Evolutionary conservation across 2,113 vertebrate species (phyloP).

Genomic region (Stomatorhinus ivindoensis): DNA sequence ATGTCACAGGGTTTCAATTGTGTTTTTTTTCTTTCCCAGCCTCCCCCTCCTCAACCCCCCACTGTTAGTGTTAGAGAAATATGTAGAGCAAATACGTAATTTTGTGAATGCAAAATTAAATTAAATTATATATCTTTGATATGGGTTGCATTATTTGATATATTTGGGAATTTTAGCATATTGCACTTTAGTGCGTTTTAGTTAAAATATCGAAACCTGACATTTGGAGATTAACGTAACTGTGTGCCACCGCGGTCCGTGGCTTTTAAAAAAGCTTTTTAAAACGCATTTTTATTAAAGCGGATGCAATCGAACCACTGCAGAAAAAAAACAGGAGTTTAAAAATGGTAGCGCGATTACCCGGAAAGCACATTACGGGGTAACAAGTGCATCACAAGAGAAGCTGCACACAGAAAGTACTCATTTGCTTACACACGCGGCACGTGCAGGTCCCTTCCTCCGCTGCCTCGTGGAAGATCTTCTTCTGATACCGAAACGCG

Average conservation of each 20-base stretch:
- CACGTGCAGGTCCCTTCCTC: slow-evolving; percentile 21
- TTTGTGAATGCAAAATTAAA: slow-evolving; percentile 27
- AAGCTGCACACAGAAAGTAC: slow-evolving; percentile 15
- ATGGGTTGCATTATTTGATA: background rate
- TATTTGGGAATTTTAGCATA: background rate
- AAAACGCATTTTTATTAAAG: background rate
- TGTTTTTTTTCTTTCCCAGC: slow-evolving; percentile 30
- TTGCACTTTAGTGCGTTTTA: background rate
- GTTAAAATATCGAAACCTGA: background rate
- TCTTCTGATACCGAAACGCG: slow-evolving; percentile 19
- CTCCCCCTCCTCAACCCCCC: slow-evolving; percentile 31
- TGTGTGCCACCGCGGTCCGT: background rate
- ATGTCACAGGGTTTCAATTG: slow-evolving; percentile 52
- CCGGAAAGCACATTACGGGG: background rate
- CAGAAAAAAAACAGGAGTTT: background rate
- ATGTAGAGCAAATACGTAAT: slow-evolving; percentile 42
- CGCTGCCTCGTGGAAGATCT: slow-evolving; percentile 21
- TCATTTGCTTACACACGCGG: slow-evolving; percentile 30
- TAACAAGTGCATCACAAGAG: background rate
- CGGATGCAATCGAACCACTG: background rate
- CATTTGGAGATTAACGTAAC: background rate
- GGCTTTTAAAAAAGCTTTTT: background rate
- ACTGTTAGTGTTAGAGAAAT: slow-evolving; percentile 70
- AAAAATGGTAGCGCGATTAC: slow-evolving; percentile 2
- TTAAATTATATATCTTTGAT: background rate